phyloP scores from a whole-genome alignment of 2,888 invertebrate species.

The Epirrhoe tristata region DNA sequence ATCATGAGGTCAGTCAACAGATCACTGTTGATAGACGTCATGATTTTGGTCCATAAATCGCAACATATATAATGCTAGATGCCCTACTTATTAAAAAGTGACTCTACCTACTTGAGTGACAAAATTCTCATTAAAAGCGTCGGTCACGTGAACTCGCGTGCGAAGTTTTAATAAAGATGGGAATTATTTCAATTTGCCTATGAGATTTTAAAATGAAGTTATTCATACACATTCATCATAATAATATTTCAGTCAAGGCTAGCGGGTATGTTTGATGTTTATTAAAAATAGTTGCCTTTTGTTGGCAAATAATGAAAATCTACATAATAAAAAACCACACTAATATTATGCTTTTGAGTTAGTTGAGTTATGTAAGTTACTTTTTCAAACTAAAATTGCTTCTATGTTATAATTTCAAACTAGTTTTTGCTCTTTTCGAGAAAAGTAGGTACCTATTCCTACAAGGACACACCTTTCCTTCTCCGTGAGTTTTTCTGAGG shows the following conservation, averaged over 20 bases:
- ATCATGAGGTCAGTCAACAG: no score
- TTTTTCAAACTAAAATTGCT: no score
- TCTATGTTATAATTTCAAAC: neutral
- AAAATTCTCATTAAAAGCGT: constrained; percentile 46
- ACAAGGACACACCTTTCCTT: neutral
- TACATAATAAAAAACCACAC: no score
- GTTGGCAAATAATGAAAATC: no score
- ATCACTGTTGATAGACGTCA: no score
- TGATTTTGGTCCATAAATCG: no score
- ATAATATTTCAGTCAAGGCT: constrained; percentile 18
- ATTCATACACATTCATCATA: constrained; percentile 11
- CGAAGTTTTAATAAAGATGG: constrained; percentile 34
- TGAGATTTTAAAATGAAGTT: constrained; percentile 20
- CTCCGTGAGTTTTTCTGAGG: constrained; percentile 5
- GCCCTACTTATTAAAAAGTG: no score
- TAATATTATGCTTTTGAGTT: no score
- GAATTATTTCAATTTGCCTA: constrained; percentile 29
- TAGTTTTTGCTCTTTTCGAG: neutral
- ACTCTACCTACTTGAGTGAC: constrained; percentile 42
- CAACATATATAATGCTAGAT: no score
- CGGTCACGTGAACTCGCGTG: constrained; percentile 47
- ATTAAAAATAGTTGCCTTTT: neutral
- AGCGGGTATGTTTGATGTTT: neutral
- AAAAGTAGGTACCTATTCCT: constrained; percentile 1
- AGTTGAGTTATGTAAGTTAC: no score